Evolutionary conservation across 2,113 vertebrate species (phyloP).

Genomic region (Genyomyrus donnyi): DNA sequence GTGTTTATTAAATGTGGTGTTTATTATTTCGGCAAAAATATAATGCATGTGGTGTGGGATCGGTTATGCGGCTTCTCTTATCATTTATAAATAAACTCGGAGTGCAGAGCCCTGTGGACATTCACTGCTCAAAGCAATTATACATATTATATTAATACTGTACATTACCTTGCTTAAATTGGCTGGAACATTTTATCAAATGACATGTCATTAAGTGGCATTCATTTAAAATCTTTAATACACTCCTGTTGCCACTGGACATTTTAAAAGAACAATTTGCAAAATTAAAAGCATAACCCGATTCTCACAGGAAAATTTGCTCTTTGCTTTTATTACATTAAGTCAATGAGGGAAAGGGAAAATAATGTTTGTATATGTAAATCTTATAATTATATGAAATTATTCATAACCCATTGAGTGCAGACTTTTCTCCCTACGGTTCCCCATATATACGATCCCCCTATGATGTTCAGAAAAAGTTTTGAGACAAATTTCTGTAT

Average conservation of each 20-base stretch:
- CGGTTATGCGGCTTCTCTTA: neutral
- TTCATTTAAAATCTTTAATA: slow-evolving; percentile 13
- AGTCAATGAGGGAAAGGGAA: neutral
- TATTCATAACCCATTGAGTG: neutral
- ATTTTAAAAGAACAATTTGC: slow-evolving; percentile 17
- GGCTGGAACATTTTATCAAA: slow-evolving; percentile 13
- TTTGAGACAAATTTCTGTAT: neutral
- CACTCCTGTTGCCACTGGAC: slow-evolving; percentile 15
- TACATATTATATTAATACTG: neutral
- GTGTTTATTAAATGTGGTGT: neutral
- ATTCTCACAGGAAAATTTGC: neutral
- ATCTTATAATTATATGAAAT: slow-evolving; percentile 12
- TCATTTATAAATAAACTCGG: neutral
- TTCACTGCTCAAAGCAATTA: neutral
- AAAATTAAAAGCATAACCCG: slow-evolving; percentile 12
- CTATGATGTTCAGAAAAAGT: neutral
- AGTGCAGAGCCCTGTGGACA: neutral
- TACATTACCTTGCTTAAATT: slow-evolving; percentile 14
- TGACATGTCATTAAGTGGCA: slow-evolving; percentile 13
- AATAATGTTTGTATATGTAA: slow-evolving; percentile 4
- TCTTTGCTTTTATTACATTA: slow-evolving; percentile 13
- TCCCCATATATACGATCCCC: neutral
- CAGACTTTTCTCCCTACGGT: neutral
- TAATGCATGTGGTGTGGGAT: neutral
- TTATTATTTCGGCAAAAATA: neutral